Percentiles rank a stretch among this genome's conserved stretches.
phyloP scores from a whole-genome alignment of 2,888 invertebrate genomes.

The Bhutanitis thaidina region DNA sequence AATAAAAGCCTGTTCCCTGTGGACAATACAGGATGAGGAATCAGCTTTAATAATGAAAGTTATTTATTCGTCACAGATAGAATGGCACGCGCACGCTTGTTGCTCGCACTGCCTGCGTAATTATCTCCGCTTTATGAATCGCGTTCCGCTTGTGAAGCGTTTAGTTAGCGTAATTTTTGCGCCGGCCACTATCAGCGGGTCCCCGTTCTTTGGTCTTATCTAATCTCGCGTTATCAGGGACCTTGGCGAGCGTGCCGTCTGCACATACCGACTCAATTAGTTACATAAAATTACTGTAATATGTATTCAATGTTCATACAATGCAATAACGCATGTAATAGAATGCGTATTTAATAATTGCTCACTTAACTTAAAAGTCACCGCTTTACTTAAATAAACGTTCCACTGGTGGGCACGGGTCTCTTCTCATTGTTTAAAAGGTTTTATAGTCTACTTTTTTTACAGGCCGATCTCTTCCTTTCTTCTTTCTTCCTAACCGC shows the following conservation, averaged over 20 bases:
- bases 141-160: not conserved
- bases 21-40: no score
- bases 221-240: constrained; percentile 26
- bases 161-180: constrained; percentile 4
- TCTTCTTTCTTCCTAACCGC: no score
- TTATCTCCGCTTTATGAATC: not conserved
- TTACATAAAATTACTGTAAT: constrained; percentile 7
- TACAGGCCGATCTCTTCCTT: no score
- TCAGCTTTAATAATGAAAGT: no score
- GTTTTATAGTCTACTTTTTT: no score
- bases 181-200: constrained; percentile 8
- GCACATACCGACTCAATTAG: not conserved
- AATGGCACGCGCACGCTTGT: not conserved
- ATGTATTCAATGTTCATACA: not conserved
- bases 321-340: not conserved
- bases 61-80: not conserved
- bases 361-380: not conserved
- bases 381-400: not conserved
- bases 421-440: not conserved
- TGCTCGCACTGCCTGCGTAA: not conserved
- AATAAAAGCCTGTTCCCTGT: no score
- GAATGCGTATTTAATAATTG: not conserved
- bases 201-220: constrained; percentile 27
- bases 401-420: not conserved
- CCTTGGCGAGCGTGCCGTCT: constrained; percentile 22